Conservation (phyloP, 2,113 vertebrate species). For the Zosterops lateralis region DNA sequence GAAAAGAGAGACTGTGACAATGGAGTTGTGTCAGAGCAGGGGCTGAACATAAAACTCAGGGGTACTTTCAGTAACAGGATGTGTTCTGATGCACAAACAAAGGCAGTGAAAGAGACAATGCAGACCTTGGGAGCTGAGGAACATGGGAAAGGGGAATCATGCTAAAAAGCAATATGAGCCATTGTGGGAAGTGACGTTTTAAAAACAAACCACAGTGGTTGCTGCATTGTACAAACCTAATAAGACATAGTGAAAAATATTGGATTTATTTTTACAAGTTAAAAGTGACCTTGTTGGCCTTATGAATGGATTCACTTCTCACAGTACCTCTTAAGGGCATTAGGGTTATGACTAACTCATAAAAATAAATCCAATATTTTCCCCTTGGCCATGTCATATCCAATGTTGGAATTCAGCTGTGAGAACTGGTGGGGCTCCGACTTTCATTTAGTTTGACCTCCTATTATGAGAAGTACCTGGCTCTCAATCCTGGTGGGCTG, state of each 20-base stretch:
- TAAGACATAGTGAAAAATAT: conserved; percentile 81
- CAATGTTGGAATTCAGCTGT: conserved; percentile 73
- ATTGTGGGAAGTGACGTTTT: conserved; percentile 51
- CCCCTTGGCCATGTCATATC: conserved; percentile 79
- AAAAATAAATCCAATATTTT: conserved; percentile 84
- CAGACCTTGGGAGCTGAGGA: not conserved
- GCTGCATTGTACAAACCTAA: conserved; percentile 77
- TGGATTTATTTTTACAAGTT: conserved; percentile 84
- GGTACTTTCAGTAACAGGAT: not conserved
- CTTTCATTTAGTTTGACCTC: conserved; percentile 77
- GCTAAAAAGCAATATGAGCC: conserved; percentile 48
- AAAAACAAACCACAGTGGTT: conserved; percentile 56
- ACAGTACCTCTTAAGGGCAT: conserved; percentile 76
- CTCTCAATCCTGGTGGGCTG: conserved; percentile 48
- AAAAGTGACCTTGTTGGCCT: conserved; percentile 76
- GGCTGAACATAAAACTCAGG: not conserved
- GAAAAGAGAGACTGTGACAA: not conserved
- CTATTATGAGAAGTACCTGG: conserved; percentile 66
- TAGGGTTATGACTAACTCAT: conserved; percentile 81
- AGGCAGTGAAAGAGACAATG: not conserved
- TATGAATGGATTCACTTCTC: conserved; percentile 77
- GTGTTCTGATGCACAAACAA: not conserved
- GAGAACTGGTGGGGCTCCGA: conserved; percentile 54
- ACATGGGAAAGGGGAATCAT: not conserved
- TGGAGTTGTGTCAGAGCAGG: not conserved